phyloP scores from a whole-genome alignment of 1,140 invertebrate species.

The Caenorhabditis briggsae region DNA sequence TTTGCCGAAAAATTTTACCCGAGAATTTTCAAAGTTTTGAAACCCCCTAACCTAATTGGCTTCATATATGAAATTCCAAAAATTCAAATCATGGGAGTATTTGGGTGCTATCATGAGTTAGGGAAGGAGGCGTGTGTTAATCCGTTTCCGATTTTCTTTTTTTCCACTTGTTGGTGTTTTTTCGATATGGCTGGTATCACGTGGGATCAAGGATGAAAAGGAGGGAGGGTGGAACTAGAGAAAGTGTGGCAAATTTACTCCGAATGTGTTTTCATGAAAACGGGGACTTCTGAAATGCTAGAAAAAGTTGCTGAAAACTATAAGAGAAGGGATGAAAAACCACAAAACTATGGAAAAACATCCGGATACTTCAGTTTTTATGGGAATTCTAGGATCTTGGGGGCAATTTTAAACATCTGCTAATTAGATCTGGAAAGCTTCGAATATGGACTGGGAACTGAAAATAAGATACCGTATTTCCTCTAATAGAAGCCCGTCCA shows the following conservation, averaged over 20 bases:
- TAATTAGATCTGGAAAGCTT: no score
- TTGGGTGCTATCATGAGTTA: conserved; percentile 16
- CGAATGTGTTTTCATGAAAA: conserved; percentile 20
- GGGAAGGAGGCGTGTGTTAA: conserved; percentile 14
- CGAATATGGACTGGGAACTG: no score
- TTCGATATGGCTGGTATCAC: conserved; percentile 1
- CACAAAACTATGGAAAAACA: not conserved
- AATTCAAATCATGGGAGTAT: not conserved
- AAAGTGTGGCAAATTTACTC: conserved; percentile 36
- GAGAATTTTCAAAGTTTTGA: no score
- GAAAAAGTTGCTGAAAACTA: not conserved
- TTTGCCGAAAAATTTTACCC: no score
- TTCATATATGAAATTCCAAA: no score
- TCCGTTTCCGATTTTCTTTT: conserved; percentile 37
- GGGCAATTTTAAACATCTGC: no score
- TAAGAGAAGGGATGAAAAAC: not conserved
- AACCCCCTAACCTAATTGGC: no score
- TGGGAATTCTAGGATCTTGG: not conserved
- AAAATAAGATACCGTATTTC: no score
- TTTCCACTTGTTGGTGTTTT: conserved; percentile 5
- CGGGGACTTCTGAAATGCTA: no score
- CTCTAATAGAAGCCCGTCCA: no score
- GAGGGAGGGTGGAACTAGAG: not conserved
- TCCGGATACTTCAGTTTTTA: not conserved
- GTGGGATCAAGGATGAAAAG: not conserved